Percentiles rank a stretch among this genome's conserved stretches.
Conservation (phyloP, 2,113 vertebrate species). For the Terrapene triunguis region DNA sequence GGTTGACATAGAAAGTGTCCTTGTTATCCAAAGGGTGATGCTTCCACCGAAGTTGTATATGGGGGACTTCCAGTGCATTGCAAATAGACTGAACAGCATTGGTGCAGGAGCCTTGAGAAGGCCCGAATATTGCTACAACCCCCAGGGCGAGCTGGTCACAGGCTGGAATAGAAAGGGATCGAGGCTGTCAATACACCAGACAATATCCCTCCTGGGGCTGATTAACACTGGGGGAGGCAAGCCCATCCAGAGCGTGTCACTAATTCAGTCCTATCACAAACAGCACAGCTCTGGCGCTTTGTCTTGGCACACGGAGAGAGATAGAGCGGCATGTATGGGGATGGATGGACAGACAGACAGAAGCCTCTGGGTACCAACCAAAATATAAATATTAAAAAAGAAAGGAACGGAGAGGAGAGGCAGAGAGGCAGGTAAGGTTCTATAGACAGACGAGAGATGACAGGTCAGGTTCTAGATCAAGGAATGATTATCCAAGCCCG, state of each 20-base stretch:
- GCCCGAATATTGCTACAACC: slow-evolving; percentile 97
- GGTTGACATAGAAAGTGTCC: slow-evolving; percentile 97
- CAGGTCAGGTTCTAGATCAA: background rate
- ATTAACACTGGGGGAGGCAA: background rate
- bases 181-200: background rate
- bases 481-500: rapidly evolving
- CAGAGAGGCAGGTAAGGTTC: background rate
- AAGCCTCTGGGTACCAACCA: background rate
- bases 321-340: background rate
- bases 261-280: background rate
- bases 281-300: background rate
- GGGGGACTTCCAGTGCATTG: slow-evolving; percentile 97
- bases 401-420: background rate
- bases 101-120: slow-evolving; percentile 96
- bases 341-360: background rate
- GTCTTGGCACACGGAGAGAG: background rate
- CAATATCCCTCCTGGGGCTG: background rate
- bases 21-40: slow-evolving; percentile 98
- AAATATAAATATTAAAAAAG: rapidly evolving
- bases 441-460: background rate
- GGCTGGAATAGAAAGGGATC: slow-evolving; percentile 79
- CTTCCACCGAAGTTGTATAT: slow-evolving; percentile 98
- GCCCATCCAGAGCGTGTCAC: background rate
- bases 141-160: slow-evolving; percentile 98
- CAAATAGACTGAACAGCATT: slow-evolving; percentile 98